Percentiles rank a stretch among this genome's conserved stretches.
Evolutionary conservation across 2,113 vertebrate species (phyloP).

Genomic region (Triplophysa siluroides): DNA sequence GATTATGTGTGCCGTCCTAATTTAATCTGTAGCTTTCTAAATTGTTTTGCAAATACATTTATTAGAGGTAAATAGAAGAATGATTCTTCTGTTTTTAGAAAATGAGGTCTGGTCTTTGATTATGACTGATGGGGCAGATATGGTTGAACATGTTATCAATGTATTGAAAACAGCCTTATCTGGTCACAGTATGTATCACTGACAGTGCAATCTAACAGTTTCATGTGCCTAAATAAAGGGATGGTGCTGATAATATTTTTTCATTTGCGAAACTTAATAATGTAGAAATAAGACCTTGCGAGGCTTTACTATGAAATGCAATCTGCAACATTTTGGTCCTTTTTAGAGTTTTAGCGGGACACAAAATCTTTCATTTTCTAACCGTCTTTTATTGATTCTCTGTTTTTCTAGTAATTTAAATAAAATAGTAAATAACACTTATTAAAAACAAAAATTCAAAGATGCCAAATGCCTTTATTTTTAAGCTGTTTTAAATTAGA

Average conservation of each 20-base stretch:
- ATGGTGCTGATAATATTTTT: neutral
- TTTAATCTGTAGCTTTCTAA: slow-evolving; percentile 8
- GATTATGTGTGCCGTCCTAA: neutral
- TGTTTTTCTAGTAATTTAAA: no score
- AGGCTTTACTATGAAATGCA: neutral
- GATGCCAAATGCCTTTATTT: no score
- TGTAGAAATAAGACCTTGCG: neutral
- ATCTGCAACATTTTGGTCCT: no score
- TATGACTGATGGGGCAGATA: neutral
- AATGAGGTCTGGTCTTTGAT: neutral
- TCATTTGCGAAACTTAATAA: neutral
- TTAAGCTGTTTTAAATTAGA: no score
- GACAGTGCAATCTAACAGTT: neutral
- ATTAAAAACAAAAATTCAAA: no score
- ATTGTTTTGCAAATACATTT: neutral
- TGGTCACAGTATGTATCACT: no score
- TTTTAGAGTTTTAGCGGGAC: no score
- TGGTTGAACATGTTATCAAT: neutral
- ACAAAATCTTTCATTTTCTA: no score
- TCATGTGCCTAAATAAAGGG: slow-evolving; percentile 29
- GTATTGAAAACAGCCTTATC: neutral
- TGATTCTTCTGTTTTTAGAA: neutral
- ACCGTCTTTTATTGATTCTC: no score
- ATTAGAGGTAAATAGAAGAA: neutral
- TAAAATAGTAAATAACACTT: no score